Conservation (phyloP, 2,888 invertebrate species). For the Asteroscopus sphinx region DNA sequence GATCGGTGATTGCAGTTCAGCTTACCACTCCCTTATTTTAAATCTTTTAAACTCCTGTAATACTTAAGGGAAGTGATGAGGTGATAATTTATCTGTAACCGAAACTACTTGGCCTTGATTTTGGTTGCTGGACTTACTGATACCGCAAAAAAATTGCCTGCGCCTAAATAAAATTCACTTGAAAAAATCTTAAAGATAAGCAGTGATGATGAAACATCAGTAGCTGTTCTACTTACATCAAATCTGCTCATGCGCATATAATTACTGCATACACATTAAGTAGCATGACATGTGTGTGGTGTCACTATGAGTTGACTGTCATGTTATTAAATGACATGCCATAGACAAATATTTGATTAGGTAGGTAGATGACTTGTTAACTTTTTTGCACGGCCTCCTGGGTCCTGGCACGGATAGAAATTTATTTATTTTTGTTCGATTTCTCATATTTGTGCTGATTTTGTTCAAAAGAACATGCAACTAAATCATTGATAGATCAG, state of each 20-base stretch:
- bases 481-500: neutral
- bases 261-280: conserved; percentile 45
- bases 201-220: conserved; percentile 15
- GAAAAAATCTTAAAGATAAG: conserved; percentile 6
- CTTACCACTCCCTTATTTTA: too few relatives aligned
- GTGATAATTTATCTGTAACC: too few relatives aligned
- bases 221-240: conserved; percentile 13
- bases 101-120: too few relatives aligned
- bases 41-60: too few relatives aligned
- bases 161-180: neutral
- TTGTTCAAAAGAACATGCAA: neutral
- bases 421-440: too few relatives aligned
- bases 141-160: neutral
- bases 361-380: conserved; percentile 43
- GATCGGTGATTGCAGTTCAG: too few relatives aligned
- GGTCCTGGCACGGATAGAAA: too few relatives aligned
- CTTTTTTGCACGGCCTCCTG: conserved; percentile 28
- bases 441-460: too few relatives aligned
- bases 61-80: too few relatives aligned
- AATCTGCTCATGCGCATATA: conserved; percentile 47
- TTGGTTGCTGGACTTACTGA: too few relatives aligned
- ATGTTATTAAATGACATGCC: conserved; percentile 52
- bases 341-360: conserved; percentile 57
- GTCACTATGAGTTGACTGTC: conserved; percentile 47
- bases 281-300: conserved; percentile 43